Percentiles rank a stretch among this genome's conserved stretches.
These are phyloP conservation scores for Dascyllus trimaculatus DNA, from an alignment of 2,113 vertebrate species.

Conservation along the genomic window DNA sequence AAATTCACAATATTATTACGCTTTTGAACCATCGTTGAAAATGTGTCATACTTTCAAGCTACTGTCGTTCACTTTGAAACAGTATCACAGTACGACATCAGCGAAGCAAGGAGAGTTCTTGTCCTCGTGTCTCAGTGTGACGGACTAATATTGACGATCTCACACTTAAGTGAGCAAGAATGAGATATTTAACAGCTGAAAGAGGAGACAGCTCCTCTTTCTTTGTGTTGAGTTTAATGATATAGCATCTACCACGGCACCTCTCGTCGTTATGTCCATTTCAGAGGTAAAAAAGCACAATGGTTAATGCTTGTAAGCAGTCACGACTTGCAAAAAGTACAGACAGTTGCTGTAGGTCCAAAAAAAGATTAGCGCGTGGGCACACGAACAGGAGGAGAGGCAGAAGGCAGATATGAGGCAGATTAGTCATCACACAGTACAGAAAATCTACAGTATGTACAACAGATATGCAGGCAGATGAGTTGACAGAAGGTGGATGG, in stretches of 20 bases:
- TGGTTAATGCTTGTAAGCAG: conserved; percentile 38
- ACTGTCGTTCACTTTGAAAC: conserved; percentile 25
- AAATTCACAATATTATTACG: conserved; percentile 50
- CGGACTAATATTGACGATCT: background rate
- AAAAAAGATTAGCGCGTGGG: conserved; percentile 47
- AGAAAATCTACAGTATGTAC: conserved; percentile 43
- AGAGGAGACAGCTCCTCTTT: background rate
- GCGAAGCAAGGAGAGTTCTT: background rate
- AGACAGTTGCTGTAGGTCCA: conserved; percentile 73
- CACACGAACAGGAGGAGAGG: conserved; percentile 60
- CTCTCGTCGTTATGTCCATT: conserved; percentile 12
- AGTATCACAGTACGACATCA: conserved; percentile 4
- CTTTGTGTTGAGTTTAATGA: conserved; percentile 1
- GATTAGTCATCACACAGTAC: conserved; percentile 51
- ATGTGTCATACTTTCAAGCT: conserved; percentile 29
- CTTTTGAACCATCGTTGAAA: conserved; percentile 25
- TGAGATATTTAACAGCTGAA: conserved; percentile 1
- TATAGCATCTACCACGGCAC: background rate
- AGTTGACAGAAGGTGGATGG: background rate
- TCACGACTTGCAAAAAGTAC: conserved; percentile 44
- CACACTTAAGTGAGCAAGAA: background rate
- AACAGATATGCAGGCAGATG: conserved; percentile 38
- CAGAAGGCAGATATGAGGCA: conserved; percentile 68
- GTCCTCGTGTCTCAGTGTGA: conserved; percentile 1
- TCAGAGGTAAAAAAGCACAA: conserved; percentile 56